Evolutionary conservation across 2,797 vertebrate genomes (phyloP), one percentile per base, ranked within the genome.

Genomic region (Podarcis lilfordi): DNA sequence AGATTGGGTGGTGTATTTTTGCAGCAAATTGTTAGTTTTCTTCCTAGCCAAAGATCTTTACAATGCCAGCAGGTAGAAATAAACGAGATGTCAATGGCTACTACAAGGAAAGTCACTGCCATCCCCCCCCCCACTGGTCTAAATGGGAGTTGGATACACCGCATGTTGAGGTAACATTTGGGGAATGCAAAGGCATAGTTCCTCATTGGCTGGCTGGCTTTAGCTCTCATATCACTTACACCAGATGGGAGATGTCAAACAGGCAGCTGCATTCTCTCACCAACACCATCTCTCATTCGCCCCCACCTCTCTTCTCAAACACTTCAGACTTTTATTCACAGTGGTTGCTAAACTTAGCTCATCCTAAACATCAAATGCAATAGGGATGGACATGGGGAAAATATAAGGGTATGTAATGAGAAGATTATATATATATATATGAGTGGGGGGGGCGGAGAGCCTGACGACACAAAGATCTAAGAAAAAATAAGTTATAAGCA

Each of bases 261-360:
- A 88, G 91, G 86, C 91, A 89, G 92, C 92, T 91, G 91, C 84
- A 84, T 91, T 93, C 87, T 29, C 78, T 90, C 78, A 71, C 43
- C 25, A 69, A 75, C 72, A 66, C 85, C 59, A 74, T 80, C 79
- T 88, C 35, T 80, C 27, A 66, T 32, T 55, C 27, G 3, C 85
- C 35, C 68, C 75, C 40, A 37, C 5, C 64, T 69, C 61, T n/a
- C 84, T 90, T 89, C 86, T 91, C 88, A 89, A 89, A 85, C 66
- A 85, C 89, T 92, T 94, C 89, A 90, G 88, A 85, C 84, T 93
- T 86, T 93, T 93, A 91, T 94, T 94, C 93, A 86, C 80, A 74
- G 85, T 37, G 89, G 93, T 91, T 95, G 93, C 95, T 95, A 91
- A 93, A 94, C 93, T 94, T 84, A 86, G 85, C 74, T 71, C 88